phyloP scores from a whole-genome alignment of 1,140 invertebrate genomes.

The Scaptodrosophila lebanonensis region DNA sequence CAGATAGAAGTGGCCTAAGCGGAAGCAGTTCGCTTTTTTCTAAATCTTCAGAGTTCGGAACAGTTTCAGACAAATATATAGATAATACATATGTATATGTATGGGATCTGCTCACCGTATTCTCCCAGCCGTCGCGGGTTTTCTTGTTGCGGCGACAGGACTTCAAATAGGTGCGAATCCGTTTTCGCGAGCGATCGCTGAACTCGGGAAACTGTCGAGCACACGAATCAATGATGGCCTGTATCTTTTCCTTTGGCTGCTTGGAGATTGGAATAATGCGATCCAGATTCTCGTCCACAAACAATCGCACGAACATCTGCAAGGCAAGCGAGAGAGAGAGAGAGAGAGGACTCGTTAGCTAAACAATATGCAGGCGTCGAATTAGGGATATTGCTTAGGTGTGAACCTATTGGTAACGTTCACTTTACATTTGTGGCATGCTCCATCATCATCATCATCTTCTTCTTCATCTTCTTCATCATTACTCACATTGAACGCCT shows the following conservation, averaged over 20 bases:
- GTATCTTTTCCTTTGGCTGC: constrained; percentile 98
- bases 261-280: constrained; percentile 97
- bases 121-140: constrained; percentile 84
- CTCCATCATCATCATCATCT: constrained; percentile 11
- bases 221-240: constrained; percentile 98
- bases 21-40: neutral
- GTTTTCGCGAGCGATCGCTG: constrained; percentile 93
- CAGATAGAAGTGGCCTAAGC: too few species aligned
- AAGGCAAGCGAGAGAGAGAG: constrained; percentile 50
- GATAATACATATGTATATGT: too few species aligned
- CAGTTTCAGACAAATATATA: too few species aligned
- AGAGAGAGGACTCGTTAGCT: neutral
- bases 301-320: constrained; percentile 98
- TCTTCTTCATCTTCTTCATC: constrained; percentile 36
- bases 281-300: constrained; percentile 97
- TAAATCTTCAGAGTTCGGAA: too few species aligned
- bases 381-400: too few species aligned
- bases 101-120: constrained; percentile 52
- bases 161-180: constrained; percentile 96
- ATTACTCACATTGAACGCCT: constrained; percentile 96
- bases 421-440: constrained; percentile 64
- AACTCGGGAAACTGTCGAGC: constrained; percentile 98
- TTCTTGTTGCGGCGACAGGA: constrained; percentile 96
- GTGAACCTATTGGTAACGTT: constrained; percentile 59
- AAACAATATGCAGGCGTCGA: neutral